phyloP scores from a whole-genome alignment of 2,113 vertebrate species.

The Myodes glareolus region DNA sequence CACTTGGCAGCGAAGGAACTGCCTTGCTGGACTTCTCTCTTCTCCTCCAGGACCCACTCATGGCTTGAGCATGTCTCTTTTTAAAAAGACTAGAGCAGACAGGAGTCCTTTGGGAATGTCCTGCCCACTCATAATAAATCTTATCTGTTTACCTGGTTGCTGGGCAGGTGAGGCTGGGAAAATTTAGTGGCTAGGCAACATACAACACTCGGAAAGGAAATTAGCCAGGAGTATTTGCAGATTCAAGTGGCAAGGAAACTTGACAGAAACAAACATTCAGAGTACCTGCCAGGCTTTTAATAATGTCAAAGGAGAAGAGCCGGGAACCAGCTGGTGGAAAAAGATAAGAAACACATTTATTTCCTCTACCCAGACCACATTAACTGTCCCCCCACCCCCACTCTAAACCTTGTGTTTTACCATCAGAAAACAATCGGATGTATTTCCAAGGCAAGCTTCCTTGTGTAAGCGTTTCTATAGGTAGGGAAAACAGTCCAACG shows the following conservation, averaged over 20 bases:
- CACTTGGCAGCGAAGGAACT: neutral
- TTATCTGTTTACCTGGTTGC: slow-evolving; percentile 53
- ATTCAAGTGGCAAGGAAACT: slow-evolving; percentile 63
- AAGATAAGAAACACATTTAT: slow-evolving; percentile 81
- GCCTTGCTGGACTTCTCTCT: neutral
- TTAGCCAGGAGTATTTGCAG: slow-evolving; percentile 51
- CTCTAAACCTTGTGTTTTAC: slow-evolving; percentile 59
- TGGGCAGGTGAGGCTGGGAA: slow-evolving; percentile 12
- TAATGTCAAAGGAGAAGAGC: slow-evolving; percentile 71
- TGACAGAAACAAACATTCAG: slow-evolving; percentile 71
- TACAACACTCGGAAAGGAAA: slow-evolving; percentile 35
- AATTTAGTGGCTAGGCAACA: slow-evolving; percentile 29
- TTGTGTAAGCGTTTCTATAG: neutral
- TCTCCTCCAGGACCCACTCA: neutral
- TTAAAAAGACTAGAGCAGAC: neutral
- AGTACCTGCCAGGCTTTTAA: slow-evolving; percentile 75
- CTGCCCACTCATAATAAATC: neutral
- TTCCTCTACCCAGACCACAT: slow-evolving; percentile 47
- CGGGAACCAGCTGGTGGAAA: slow-evolving; percentile 70
- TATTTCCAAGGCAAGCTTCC: neutral
- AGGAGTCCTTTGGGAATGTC: neutral
- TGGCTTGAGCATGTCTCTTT: neutral
- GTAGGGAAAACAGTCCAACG: slow-evolving; percentile 10
- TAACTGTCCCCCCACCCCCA: neutral
- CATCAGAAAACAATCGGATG: slow-evolving; percentile 57